A percentile compares a stretch with the other conserved stretches of the same genome.
These are phyloP conservation scores for Bubo bubo DNA, from an alignment of 2,113 vertebrate species.

Conservation along the genomic window DNA sequence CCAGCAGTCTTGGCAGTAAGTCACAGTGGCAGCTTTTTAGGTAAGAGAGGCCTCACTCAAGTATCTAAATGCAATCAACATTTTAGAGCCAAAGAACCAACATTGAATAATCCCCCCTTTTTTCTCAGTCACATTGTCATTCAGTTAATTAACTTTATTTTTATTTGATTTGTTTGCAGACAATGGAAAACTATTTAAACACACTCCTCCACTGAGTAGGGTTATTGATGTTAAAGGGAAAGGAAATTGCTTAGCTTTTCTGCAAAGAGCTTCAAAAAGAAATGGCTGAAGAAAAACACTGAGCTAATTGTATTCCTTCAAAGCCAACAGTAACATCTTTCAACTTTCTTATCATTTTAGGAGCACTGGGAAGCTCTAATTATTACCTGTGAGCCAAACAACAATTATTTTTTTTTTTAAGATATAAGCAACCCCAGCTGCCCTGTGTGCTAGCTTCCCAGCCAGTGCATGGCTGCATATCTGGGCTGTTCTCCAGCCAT, in stretches of 20 bases:
- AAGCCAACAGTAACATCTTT: constrained; percentile 13
- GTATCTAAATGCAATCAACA: background rate
- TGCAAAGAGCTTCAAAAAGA: constrained; percentile 24
- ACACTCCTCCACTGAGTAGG: background rate
- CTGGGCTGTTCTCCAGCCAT: background rate
- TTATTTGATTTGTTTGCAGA: constrained; percentile 48
- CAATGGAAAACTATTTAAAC: constrained; percentile 25
- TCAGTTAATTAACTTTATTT: constrained; percentile 50
- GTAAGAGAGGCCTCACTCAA: background rate
- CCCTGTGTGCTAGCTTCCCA: background rate
- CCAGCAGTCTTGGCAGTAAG: background rate
- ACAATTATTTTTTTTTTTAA: background rate
- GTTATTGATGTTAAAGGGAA: constrained; percentile 33
- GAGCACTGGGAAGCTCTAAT: background rate
- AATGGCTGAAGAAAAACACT: background rate
- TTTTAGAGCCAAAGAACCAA: background rate
- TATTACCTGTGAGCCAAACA: background rate
- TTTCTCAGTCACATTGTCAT: background rate
- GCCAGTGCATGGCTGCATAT: fast-evolving
- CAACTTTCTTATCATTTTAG: constrained; percentile 15
- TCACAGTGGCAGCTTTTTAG: background rate
- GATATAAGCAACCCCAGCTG: background rate
- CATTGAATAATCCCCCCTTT: background rate
- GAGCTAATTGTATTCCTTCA: constrained; percentile 13
- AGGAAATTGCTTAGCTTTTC: constrained; percentile 40